Evolutionary conservation across 1,140 invertebrate species (phyloP), one percentile per base, ranked within the genome.

Genomic region (Macrosteles quadrilineatus): DNA sequence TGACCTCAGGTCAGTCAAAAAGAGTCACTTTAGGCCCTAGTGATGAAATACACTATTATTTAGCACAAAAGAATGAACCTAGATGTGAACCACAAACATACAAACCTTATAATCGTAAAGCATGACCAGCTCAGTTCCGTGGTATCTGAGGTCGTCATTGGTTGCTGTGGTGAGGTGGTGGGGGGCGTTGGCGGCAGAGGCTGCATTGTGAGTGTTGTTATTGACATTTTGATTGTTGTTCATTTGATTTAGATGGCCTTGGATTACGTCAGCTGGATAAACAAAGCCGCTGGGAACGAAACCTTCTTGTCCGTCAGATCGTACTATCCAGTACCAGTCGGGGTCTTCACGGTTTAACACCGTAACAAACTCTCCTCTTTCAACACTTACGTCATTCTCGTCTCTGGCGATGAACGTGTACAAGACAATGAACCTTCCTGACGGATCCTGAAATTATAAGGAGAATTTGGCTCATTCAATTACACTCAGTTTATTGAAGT

Each of bases 231-330:
- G 75, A 66, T 75, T 78, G 62, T 77, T 78, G 36, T 78, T 78
- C 62, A 76, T 77, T 70, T 80, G 78, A 73, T 77, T 84, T 72
- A 83, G 75, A 75, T 83, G 81, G 31, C 88, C 85, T 85, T 92
- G 90, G 66, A 92, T 87, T 36, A 92, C 90, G 82, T 91, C 88
- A 47, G 90, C 92, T 4, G 94, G 94, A 84, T 95, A 97, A 0
- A 97, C 92, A 80, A 96, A 97, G n/a, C 92, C 93, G 30, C 91
- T 91, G 6, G 96, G 96, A 30, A 98, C 95, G 81, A 98, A 98
- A 12, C 96, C 96, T 83, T 98, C 96, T 77, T 95, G 92, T 0
- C 93, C 93, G 79, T 97, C 94, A 75, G 91, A 93, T 69, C 93
- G 85, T 23, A 95, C 87, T 43, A 98, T 93, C 96, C 95, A 98